phyloP scores from a whole-genome alignment of 2,797 vertebrate genomes.

The Tapirus indicus region DNA sequence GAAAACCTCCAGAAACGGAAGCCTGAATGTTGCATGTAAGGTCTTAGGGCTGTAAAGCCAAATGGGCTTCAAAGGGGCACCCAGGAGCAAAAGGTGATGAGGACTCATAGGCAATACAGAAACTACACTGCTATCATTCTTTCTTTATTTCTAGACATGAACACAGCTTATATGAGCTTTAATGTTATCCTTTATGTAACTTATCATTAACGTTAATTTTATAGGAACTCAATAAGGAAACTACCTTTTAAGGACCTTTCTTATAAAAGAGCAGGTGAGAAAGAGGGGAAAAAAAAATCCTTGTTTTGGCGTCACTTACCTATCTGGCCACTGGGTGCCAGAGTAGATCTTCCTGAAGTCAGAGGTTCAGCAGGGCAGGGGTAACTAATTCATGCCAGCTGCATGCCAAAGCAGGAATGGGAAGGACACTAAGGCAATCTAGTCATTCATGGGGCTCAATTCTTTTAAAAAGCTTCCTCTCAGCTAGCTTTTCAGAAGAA shows the following conservation, averaged over 20 bases:
- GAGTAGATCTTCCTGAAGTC: constrained; percentile 62
- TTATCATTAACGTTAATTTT: background rate
- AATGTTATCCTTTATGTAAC: background rate
- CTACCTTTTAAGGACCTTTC: background rate
- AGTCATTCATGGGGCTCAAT: background rate
- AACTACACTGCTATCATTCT: background rate
- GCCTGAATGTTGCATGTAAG: background rate
- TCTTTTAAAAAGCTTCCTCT: background rate
- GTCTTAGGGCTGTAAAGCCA: background rate
- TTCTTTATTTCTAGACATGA: background rate
- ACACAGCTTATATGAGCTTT: background rate
- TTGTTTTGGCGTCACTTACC: constrained; percentile 61
- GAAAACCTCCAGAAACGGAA: background rate
- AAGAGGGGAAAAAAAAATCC: background rate
- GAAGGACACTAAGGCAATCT: background rate
- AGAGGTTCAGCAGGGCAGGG: background rate
- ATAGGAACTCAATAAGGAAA: constrained; percentile 27
- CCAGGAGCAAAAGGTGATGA: background rate
- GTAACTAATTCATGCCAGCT: background rate
- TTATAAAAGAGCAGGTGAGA: constrained; percentile 40
- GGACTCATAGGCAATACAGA: background rate
- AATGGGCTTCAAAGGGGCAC: background rate
- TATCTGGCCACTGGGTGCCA: constrained; percentile 80
- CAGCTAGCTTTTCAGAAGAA: background rate
- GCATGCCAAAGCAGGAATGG: background rate